phyloP scores from a whole-genome alignment of 2,113 vertebrate genomes.

The Callithrix jacchus region DNA sequence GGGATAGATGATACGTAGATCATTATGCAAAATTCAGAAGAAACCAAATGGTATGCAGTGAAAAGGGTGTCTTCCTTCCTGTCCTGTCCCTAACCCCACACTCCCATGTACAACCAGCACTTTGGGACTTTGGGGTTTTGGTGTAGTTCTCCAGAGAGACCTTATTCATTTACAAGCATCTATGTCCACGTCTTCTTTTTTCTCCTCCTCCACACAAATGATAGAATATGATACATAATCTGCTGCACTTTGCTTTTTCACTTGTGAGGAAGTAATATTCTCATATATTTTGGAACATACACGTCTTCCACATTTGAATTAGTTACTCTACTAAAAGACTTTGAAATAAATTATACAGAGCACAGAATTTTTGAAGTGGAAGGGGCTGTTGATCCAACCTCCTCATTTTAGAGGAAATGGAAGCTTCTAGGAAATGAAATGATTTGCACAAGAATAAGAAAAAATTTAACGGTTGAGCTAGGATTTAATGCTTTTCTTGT shows the following conservation, averaged over 20 bases:
- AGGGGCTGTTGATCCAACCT: neutral
- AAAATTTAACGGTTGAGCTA: neutral
- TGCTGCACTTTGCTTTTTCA: neutral
- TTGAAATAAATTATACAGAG: neutral
- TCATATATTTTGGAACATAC: neutral
- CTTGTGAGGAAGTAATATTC: neutral
- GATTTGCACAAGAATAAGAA: neutral
- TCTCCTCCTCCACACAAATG: neutral
- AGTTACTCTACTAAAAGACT: neutral
- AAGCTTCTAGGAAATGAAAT: neutral
- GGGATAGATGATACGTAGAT: neutral
- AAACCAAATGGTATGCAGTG: neutral
- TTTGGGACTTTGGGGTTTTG: no score
- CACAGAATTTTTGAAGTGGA: neutral
- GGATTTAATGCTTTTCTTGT: neutral
- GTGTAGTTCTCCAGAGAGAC: neutral
- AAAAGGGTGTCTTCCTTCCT: neutral
- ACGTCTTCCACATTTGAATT: neutral
- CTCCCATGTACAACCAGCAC: accelerated
- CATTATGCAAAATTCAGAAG: neutral
- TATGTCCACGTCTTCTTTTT: no score
- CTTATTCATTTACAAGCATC: neutral
- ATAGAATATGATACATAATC: neutral
- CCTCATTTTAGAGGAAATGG: neutral
- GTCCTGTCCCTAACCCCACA: accelerated